phyloP scores from a whole-genome alignment of 1,140 invertebrate genomes.

The Belonocnema kinseyi region DNA sequence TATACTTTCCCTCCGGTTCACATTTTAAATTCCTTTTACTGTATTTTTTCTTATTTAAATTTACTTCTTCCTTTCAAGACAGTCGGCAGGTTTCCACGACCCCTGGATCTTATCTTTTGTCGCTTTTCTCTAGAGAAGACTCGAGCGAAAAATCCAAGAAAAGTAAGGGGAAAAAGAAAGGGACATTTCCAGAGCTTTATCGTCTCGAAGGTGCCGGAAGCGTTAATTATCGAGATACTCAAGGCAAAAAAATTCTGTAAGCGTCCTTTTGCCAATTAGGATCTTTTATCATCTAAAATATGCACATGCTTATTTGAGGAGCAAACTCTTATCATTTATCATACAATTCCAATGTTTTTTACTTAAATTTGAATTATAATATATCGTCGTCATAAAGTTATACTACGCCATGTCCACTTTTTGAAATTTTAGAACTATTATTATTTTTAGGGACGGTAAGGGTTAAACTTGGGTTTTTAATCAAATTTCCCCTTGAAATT shows the following conservation, averaged over 20 bases:
- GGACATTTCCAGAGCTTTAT: conserved; percentile 32
- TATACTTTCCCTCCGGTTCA: neutral
- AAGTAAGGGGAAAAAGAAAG: neutral
- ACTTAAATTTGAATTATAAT: too few relatives aligned
- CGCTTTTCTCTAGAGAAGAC: neutral
- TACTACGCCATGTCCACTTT: too few relatives aligned
- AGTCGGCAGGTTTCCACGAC: conserved; percentile 35
- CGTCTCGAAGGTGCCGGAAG: conserved; percentile 28
- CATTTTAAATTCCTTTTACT: neutral
- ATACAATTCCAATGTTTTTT: too few relatives aligned
- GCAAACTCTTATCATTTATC: too few relatives aligned
- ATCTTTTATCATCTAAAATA: too few relatives aligned
- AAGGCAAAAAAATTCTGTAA: neutral
- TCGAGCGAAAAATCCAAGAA: conserved; percentile 25
- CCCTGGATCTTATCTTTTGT: neutral
- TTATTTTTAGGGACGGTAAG: too few relatives aligned
- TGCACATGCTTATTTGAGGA: too few relatives aligned
- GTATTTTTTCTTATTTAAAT: conserved; percentile 37
- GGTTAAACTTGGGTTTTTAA: too few relatives aligned
- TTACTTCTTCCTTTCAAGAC: conserved; percentile 31
- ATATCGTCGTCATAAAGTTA: too few relatives aligned
- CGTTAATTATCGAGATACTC: conserved; percentile 37
- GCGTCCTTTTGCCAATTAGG: too few relatives aligned
- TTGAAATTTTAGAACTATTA: too few relatives aligned
- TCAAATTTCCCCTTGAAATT: too few relatives aligned